Evolutionary conservation across 1,140 invertebrate genomes (phyloP).

Genomic region (Lasioglossum baleicum): DNA sequence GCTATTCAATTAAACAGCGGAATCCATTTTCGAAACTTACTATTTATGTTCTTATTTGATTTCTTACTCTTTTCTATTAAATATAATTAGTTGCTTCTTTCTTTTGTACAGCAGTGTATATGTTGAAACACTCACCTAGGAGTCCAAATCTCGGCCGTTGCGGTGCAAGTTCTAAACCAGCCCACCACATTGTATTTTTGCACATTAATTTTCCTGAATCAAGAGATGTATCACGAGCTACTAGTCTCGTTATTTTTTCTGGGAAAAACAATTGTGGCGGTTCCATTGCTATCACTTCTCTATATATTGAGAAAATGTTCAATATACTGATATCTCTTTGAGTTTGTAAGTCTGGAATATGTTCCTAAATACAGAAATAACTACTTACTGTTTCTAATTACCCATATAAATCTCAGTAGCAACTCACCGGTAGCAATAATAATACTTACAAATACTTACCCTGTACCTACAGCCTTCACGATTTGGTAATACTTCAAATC

Average conservation of each 20-base stretch:
- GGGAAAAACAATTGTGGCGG: slow-evolving; percentile 84
- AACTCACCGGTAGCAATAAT: background rate
- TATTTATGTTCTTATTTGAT: too few relatives aligned
- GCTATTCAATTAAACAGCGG: too few relatives aligned
- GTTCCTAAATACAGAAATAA: slow-evolving; percentile 79
- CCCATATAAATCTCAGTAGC: background rate
- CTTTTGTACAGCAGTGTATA: too few relatives aligned
- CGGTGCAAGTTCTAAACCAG: slow-evolving; percentile 84
- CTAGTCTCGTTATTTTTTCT: slow-evolving; percentile 84
- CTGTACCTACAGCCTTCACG: slow-evolving; percentile 74
- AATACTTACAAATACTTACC: slow-evolving; percentile 57
- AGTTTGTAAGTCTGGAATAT: slow-evolving; percentile 81
- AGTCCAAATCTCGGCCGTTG: slow-evolving; percentile 82
- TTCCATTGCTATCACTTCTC: slow-evolving; percentile 82
- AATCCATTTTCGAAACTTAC: too few relatives aligned
- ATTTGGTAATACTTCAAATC: slow-evolving; percentile 85
- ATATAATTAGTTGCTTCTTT: too few relatives aligned
- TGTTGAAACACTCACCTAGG: slow-evolving; percentile 74
- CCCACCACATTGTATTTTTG: slow-evolving; percentile 86
- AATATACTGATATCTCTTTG: slow-evolving; percentile 82
- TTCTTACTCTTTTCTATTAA: too few relatives aligned
- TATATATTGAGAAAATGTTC: slow-evolving; percentile 81
- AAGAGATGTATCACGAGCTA: slow-evolving; percentile 80
- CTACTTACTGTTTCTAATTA: background rate
- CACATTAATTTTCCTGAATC: slow-evolving; percentile 79